Base-by-base conservation (phyloP, 2,888 invertebrate species). In the Pollenia angustigena region DNA sequence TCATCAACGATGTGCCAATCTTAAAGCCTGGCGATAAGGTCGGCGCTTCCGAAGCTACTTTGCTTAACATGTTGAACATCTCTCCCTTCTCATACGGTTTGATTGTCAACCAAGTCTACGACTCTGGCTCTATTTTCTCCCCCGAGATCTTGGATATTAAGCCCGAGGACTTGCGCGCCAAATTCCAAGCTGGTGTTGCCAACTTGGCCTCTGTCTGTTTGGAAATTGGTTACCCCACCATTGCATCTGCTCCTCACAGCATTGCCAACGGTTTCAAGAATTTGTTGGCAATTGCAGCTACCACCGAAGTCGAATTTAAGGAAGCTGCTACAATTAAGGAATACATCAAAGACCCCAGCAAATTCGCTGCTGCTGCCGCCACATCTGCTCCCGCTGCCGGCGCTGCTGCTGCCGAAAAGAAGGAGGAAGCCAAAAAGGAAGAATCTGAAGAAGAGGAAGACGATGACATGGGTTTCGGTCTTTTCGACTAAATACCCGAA, bases 41-140 rank as follows among this genome's bases (percentile, higher is more conserved):
- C 87, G 99, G 99, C 91, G 98, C 99, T 92, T 99, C 99, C 60
- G 99, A 99, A 95, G 98, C 99, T 56, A 99, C 99, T 14, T 96
- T 99, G 84, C 95, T 99, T 90, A 99, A 99, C 95, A 99, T 99
- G 99, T 96, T 99, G 95, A 99, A 99, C 95, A 99, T 99, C 94
- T 99, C 99, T 93, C 99, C 99, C 72, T 99, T 99, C 95, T 98
- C 98, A 75, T 99, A 99, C 92, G 99, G 99, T 95, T 95, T 99
- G 91, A 94, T 97, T 60, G 98, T 99, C 88, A 97, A 97, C 94
- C 97, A 97, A 95, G 99, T 99, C 2, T 99, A 99, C 91, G 99
- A 99, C 93, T 98, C 98, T 88, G 99, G 99, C 83, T 99, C 99
- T 90, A 97, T 99, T 92, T 99, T 99, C 94, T 97, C 98, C 18